These are phyloP conservation scores for Salarias fasciatus DNA, from an alignment of 2,797 vertebrate genomes.

Conservation along the genomic window DNA sequence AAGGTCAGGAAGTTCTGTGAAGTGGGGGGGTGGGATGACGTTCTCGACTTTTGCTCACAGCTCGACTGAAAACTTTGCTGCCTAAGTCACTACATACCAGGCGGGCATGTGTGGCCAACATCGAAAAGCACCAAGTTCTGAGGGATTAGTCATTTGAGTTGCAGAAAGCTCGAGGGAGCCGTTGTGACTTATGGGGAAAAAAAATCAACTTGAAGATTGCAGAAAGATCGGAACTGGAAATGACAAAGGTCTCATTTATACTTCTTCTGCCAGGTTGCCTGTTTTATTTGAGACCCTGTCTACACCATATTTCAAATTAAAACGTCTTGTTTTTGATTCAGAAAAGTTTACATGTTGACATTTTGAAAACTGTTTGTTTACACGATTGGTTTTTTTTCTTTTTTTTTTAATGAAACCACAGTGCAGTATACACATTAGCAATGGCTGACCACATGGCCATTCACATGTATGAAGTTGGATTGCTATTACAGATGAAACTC, in stretches of 20 bases:
- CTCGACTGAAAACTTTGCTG: constrained; percentile 48
- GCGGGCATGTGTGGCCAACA: constrained; percentile 34
- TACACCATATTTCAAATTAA: too few relatives aligned
- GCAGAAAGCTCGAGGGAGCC: constrained; percentile 44
- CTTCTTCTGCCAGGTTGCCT: not conserved
- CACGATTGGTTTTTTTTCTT: too few relatives aligned
- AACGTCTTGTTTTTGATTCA: too few relatives aligned
- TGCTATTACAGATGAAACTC: too few relatives aligned
- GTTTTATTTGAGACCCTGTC: too few relatives aligned
- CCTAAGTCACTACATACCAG: constrained; percentile 40
- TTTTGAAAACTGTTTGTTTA: too few relatives aligned
- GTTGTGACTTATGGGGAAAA: constrained; percentile 19
- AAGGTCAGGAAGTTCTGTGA: constrained; percentile 43
- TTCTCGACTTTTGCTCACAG: constrained; percentile 58
- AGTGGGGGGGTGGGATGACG: constrained; percentile 43
- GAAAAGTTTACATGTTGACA: too few relatives aligned
- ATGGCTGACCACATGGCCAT: too few relatives aligned
- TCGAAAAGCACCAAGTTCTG: constrained; percentile 27
- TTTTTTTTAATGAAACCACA: too few relatives aligned
- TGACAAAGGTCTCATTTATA: constrained; percentile 20
- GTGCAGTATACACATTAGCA: too few relatives aligned
- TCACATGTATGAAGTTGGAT: too few relatives aligned
- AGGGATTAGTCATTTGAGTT: constrained; percentile 53
- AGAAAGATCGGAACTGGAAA: constrained; percentile 12
- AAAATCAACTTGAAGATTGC: constrained; percentile 23